phyloP scores from a whole-genome alignment of 2,113 vertebrate species.

The Alexandromys fortis region DNA sequence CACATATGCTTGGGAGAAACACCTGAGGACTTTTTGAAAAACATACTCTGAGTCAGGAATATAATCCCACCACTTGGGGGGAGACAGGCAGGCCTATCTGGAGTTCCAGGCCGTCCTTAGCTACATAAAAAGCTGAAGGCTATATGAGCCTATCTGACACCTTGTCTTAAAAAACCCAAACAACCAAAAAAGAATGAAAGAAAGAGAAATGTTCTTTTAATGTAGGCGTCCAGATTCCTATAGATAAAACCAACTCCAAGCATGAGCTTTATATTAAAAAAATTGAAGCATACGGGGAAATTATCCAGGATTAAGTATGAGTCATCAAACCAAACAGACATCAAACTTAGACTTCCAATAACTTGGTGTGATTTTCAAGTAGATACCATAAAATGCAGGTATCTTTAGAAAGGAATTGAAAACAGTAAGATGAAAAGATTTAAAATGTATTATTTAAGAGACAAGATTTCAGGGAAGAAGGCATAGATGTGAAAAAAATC shows the following conservation, averaged over 20 bases:
- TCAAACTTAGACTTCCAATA: constrained; percentile 33
- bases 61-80: not conserved
- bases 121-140: not conserved
- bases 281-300: not conserved
- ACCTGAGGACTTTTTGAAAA: constrained; percentile 46
- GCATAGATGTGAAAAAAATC: not conserved
- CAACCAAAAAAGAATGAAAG: not conserved
- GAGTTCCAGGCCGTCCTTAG: not conserved
- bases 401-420: constrained; percentile 47
- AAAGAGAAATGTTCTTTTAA: not conserved
- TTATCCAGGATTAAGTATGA: constrained; percentile 9
- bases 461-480: not conserved
- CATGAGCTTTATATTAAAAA: constrained; percentile 23
- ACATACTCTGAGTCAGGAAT: not conserved
- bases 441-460: constrained; percentile 8
- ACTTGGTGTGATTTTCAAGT: constrained; percentile 34
- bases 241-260: constrained; percentile 11
- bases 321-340: not conserved
- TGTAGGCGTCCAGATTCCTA: not conserved
- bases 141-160: not conserved
- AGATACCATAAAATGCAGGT: constrained; percentile 6
- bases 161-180: not conserved
- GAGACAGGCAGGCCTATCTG: not conserved
- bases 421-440: constrained; percentile 16
- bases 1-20: not conserved